A percentile compares a stretch with the other conserved stretches of the same genome.
Evolutionary conservation across 2,888 invertebrate species (phyloP).

Genomic region (Drosophila stalkeri): DNA sequence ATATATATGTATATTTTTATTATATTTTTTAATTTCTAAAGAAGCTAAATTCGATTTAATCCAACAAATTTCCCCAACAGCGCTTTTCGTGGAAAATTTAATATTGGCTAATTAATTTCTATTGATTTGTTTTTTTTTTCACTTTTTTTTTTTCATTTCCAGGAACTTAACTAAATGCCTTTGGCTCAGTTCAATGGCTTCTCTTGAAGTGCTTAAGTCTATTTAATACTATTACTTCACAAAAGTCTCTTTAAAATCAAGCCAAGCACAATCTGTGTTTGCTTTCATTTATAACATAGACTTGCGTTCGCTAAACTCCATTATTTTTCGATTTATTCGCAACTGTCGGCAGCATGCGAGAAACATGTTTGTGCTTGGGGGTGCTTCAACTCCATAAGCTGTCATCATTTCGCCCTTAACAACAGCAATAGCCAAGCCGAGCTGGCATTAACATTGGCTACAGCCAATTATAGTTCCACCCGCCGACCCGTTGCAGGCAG

Average conservation of each 20-base stretch:
- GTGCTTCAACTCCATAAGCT: slow-evolving; percentile 43
- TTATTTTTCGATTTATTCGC: slow-evolving; percentile 26
- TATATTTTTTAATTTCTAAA: no score
- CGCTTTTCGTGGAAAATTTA: neutral
- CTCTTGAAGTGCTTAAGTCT: neutral
- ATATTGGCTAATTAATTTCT: neutral
- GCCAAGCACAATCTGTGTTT: neutral
- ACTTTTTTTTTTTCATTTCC: neutral
- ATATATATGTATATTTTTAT: no score
- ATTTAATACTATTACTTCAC: neutral
- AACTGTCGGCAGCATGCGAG: slow-evolving; percentile 47
- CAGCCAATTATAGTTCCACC: slow-evolving; percentile 66
- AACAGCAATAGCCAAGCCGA: slow-evolving; percentile 27
- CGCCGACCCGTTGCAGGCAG: slow-evolving; percentile 56
- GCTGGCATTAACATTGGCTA: slow-evolving; percentile 59
- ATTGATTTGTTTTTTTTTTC: neutral
- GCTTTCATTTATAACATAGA: neutral
- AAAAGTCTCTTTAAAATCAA: neutral
- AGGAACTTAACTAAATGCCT: neutral
- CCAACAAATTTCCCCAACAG: neutral
- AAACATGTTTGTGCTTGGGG: slow-evolving; percentile 30
- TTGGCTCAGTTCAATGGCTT: neutral
- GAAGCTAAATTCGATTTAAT: no score
- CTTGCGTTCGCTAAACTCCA: slow-evolving; percentile 1
- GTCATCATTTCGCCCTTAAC: slow-evolving; percentile 50